Evolutionary conservation across 2,888 invertebrate species (phyloP), one percentile per base, ranked within the genome.

Genomic region (Hirtodrosophila confusa): DNA sequence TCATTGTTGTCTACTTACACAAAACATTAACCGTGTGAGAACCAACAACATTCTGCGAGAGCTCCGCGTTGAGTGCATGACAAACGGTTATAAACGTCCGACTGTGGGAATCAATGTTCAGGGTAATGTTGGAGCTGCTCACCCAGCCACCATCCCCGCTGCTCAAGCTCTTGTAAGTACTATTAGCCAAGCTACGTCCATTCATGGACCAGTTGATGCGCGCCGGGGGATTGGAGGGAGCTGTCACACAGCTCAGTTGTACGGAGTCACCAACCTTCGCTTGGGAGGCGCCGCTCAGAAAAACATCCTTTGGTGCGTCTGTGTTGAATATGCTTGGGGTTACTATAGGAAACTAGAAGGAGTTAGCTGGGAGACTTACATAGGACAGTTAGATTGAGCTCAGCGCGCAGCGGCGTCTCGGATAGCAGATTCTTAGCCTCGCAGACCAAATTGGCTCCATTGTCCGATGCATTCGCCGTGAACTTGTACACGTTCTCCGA

Each of bases 401-500:
- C 88, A 2, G 90, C 91, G 4, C 87, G 85, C 12, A 90, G 69
- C 0, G 89, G 79, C 0, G 69, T 73, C n/a, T 82, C 83, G 0
- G 90, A 89, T 1, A 90, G 67, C 45, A 90, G 82, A 61, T 90
- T 90, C 63, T 89, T 90, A 7, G 90, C 90, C 54, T 91, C 91
- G 35, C 90, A 90, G 4, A 90, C 80, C 60, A 90, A 61, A 61
- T 90, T 82, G 8, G 90, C 89, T 5, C 88, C 89, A 56, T 90
- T 88, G 50, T 90, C 91, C 12, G 76, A 64, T 0, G 82, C 58
- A 33, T 89, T 83, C 3, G 85, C 90, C 9, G 86, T 78, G 47
- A 91, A 90, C 57, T 85, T 90, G 50, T 90, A 91, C 1, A 89
- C 79, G 54, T 91, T 90, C 60, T 90, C 90, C 29, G 90, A 91